phyloP scores from a whole-genome alignment of 1,140 invertebrate genomes.

The Pogonognathellus flavescens region DNA sequence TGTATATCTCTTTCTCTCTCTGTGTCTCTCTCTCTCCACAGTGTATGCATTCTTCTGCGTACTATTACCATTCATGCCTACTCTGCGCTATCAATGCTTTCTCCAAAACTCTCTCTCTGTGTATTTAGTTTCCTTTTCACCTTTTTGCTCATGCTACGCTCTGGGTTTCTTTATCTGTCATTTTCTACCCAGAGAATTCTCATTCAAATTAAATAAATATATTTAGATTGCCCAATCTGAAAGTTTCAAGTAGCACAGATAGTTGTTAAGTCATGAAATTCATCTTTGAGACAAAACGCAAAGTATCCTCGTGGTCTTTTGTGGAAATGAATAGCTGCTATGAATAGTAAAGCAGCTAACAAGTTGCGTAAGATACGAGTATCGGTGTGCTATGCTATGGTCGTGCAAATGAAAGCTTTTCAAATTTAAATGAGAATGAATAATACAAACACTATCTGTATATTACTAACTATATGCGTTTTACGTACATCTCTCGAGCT shows the following conservation, averaged over 20 bases:
- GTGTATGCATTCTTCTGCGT: background rate
- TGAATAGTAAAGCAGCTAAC: background rate
- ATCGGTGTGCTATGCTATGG: no score
- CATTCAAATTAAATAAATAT: conserved; percentile 30
- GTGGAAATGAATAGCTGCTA: conserved; percentile 6
- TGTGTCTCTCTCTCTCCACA: background rate
- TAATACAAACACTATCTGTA: background rate
- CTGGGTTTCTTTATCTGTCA: conserved; percentile 22
- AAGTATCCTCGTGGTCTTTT: conserved; percentile 7
- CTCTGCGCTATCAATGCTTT: background rate
- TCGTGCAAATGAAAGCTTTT: background rate
- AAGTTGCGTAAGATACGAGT: background rate
- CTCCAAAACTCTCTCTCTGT: background rate
- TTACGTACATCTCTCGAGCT: no score
- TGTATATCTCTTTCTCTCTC: background rate
- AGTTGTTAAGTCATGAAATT: background rate
- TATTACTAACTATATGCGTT: no score
- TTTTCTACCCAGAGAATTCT: conserved; percentile 26
- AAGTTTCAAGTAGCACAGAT: background rate
- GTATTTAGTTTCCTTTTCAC: background rate
- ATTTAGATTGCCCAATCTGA: conserved; percentile 31
- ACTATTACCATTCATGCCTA: background rate
- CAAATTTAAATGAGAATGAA: background rate
- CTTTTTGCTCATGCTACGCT: background rate
- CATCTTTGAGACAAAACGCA: background rate